These are phyloP conservation scores for Oryzias dopingdopingensis DNA, from an alignment of 2,797 vertebrate species.

Conservation along the genomic window DNA sequence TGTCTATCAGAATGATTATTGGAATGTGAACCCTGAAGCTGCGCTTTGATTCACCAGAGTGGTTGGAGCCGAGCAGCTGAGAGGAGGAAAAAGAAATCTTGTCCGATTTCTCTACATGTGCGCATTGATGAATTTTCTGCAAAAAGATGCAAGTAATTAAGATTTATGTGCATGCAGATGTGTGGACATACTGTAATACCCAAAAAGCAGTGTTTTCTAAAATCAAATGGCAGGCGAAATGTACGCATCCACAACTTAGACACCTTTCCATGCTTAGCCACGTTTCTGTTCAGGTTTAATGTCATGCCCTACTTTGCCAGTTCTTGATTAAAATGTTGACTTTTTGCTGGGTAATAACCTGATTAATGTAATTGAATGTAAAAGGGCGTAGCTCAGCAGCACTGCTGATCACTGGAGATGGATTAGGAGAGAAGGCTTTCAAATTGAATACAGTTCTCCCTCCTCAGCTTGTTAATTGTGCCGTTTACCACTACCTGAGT, in stretches of 20 bases:
- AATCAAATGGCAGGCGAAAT: conserved; percentile 25
- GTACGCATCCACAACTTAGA: neutral
- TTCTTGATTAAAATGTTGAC: conserved; percentile 99
- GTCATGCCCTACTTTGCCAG: conserved; percentile 81
- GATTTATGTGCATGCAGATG: conserved; percentile 19
- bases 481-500: conserved; percentile 99
- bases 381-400: conserved; percentile 94
- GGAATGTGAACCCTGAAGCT: conserved; percentile 51
- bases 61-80: conserved; percentile 34
- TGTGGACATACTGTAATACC: conserved; percentile 1
- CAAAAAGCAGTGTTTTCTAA: conserved; percentile 3
- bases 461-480: conserved; percentile 96
- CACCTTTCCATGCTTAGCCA: conserved; percentile 13
- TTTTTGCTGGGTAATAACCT: conserved; percentile 99
- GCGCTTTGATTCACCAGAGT: conserved; percentile 55
- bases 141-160: conserved; percentile 33
- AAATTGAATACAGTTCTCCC: conserved; percentile 98
- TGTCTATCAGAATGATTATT: conserved; percentile 43
- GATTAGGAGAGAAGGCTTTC: conserved; percentile 99
- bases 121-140: conserved; percentile 21
- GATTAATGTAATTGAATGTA: conserved; percentile 99
- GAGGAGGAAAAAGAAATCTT: conserved; percentile 6
- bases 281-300: conserved; percentile 55
- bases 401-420: conserved; percentile 98
- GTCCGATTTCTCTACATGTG: conserved; percentile 27